Evolutionary conservation across 2,113 vertebrate species (phyloP).

Genomic region (Hipposideros armiger): DNA sequence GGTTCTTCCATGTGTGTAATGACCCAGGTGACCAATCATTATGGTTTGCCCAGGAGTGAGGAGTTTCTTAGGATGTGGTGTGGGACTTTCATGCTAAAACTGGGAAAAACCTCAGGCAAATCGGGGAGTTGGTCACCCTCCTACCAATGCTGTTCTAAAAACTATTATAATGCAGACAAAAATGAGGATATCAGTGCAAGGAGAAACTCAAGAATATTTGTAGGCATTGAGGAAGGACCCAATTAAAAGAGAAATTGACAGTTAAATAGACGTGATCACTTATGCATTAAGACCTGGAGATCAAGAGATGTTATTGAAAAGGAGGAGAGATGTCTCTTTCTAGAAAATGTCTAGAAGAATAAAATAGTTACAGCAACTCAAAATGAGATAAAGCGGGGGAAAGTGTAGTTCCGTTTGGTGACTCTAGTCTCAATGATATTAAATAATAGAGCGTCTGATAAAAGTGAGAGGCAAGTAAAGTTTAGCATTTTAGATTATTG

Average conservation of each 20-base stretch:
- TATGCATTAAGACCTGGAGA: neutral
- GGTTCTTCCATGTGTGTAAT: neutral
- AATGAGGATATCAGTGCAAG: neutral
- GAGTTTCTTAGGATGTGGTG: neutral
- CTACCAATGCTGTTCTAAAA: neutral
- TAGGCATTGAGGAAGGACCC: neutral
- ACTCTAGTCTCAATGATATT: neutral
- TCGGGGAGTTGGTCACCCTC: neutral
- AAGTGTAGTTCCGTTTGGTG: neutral
- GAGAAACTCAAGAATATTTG: neutral
- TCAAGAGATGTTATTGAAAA: conserved; percentile 16
- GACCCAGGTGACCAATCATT: neutral
- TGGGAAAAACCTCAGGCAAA: neutral
- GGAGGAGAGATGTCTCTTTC: neutral
- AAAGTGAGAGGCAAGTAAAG: neutral
- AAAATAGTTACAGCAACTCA: conserved; percentile 4
- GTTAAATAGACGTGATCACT: neutral
- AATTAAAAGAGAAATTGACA: neutral
- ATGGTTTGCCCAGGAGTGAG: neutral
- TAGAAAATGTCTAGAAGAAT: conserved; percentile 15
- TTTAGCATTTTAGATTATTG: conserved; percentile 67
- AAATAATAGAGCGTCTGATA: neutral
- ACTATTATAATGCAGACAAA: neutral
- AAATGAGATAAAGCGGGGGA: neutral
- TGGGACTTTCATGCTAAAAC: conserved; percentile 18